phyloP scores from a whole-genome alignment of 2,888 invertebrate genomes.

The Cantharis lateralis region DNA sequence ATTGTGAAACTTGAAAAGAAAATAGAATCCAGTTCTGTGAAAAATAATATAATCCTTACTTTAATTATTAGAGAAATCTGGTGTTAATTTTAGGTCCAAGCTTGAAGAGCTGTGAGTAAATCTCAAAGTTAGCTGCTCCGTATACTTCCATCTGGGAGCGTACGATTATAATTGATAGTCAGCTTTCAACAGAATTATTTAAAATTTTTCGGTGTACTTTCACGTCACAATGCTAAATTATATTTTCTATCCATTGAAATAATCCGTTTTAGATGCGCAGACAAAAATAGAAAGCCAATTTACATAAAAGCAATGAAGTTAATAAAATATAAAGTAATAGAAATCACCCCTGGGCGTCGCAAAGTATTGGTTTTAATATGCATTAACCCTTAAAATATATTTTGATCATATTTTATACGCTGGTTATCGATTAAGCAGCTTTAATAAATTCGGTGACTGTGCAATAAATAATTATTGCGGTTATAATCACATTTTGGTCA shows the following conservation, averaged over 20 bases:
- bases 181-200: too few relatives aligned
- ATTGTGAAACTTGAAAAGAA: too few relatives aligned
- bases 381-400: neutral
- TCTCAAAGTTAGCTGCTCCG: too few relatives aligned
- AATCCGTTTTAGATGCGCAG: neutral
- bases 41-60: too few relatives aligned
- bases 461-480: neutral
- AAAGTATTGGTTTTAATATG: neutral
- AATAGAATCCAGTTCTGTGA: too few relatives aligned
- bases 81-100: too few relatives aligned
- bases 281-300: neutral
- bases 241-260: neutral
- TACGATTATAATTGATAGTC: too few relatives aligned
- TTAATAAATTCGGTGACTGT: neutral
- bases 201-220: too few relatives aligned
- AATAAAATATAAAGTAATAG: neutral
- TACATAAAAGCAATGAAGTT: neutral
- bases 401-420: neutral
- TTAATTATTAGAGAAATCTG: too few relatives aligned
- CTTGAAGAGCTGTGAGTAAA: too few relatives aligned
- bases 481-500: neutral
- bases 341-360: neutral
- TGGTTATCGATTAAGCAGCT: neutral
- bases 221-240: neutral
- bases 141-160: too few relatives aligned